phyloP scores from a whole-genome alignment of 2,888 invertebrate species.

The Stratiomys singularior region DNA sequence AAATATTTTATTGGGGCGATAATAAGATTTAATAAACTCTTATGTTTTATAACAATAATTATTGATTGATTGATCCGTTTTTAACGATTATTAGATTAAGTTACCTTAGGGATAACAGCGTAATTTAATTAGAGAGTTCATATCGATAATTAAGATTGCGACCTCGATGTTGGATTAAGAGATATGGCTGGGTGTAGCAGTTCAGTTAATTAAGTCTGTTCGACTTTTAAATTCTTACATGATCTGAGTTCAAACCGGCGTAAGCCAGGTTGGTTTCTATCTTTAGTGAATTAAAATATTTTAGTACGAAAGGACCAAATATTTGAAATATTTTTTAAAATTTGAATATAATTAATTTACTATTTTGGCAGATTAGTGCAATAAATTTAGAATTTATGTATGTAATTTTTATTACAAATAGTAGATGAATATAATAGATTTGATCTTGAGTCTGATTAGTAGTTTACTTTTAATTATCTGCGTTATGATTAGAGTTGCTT shows the following conservation, averaged over 20 bases:
- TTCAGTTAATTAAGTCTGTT: slow-evolving; percentile 71
- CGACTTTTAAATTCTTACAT: slow-evolving; percentile 76
- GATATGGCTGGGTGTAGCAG: slow-evolving; percentile 11
- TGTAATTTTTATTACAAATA: slow-evolving; percentile 70
- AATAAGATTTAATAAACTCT: slow-evolving; percentile 71
- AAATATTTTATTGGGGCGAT: slow-evolving; percentile 75
- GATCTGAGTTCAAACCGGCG: slow-evolving; percentile 43
- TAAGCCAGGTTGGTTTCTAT: slow-evolving; percentile 33
- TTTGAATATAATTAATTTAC: slow-evolving; percentile 59
- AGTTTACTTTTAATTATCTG: slow-evolving; percentile 70
- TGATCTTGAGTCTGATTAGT: slow-evolving; percentile 65
- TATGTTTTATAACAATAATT: slow-evolving; percentile 64
- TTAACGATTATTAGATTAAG: slow-evolving; percentile 74
- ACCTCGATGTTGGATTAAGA: slow-evolving; percentile 21
- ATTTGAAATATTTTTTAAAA: slow-evolving; percentile 65
- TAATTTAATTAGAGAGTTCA: slow-evolving; percentile 80
- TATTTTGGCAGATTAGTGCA: slow-evolving; percentile 77
- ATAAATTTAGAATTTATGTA: slow-evolving; percentile 77
- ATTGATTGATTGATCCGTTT: slow-evolving; percentile 69
- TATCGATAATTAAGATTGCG: slow-evolving; percentile 69
- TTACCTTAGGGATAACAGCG: slow-evolving; percentile 89
- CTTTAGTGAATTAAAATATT: slow-evolving; percentile 64
- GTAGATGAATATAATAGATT: slow-evolving; percentile 68
- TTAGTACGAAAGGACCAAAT: slow-evolving; percentile 84
- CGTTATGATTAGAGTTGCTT: slow-evolving; percentile 75